Base-by-base conservation (phyloP, 2,797 vertebrate genomes). In the Gambusia yucatana region DNA sequence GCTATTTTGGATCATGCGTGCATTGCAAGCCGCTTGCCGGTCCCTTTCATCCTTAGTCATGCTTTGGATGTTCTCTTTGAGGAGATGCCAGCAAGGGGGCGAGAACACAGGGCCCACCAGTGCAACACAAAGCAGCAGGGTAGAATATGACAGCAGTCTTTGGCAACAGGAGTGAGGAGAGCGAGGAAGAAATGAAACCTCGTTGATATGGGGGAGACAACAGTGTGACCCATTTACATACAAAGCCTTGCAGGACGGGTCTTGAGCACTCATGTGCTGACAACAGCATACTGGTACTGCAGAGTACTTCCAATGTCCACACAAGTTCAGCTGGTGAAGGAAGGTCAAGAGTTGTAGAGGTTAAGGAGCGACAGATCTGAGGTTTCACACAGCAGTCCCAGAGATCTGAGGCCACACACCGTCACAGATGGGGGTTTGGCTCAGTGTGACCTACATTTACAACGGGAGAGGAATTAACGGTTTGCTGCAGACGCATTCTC, bases 201-300 rank as follows among this genome's bases (percentile, higher is more conserved):
- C 72, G 75, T 86, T 80, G 80, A 79, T 80, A 80, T 79, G 82
- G 81, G 76, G 76, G 84, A 41, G 74, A 81, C 72, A 82, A 81
- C 73, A 89, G 81, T 75, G 41, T 94, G 94, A 94, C 94, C 95
- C 89, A 95, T 83, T 94, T 95, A 90, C 50, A 28, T 91, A 94
- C 80, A 92, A 91, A 87, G 93, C 91, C 88, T 83, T 61, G 3
- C 81, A 88, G 87, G 87, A 76, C 50, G 73, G 61, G 47, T 81
- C 36, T 0, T 39, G 74, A 77, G 85, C 67, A 81, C 65, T 71
- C 77, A 76, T 30, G 14, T 67, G 36, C 36, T 67, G 74, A 76
- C 36, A 50, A 59, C 74, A 55, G 44, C 67, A 79, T 25, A 17
- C 76, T 78, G 70, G 77, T 25, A 17, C 76, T 80, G 70, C 78